Evolutionary conservation across 2,797 vertebrate genomes (phyloP), one percentile per base, ranked within the genome.

Genomic region (Sebastes variabilis): DNA sequence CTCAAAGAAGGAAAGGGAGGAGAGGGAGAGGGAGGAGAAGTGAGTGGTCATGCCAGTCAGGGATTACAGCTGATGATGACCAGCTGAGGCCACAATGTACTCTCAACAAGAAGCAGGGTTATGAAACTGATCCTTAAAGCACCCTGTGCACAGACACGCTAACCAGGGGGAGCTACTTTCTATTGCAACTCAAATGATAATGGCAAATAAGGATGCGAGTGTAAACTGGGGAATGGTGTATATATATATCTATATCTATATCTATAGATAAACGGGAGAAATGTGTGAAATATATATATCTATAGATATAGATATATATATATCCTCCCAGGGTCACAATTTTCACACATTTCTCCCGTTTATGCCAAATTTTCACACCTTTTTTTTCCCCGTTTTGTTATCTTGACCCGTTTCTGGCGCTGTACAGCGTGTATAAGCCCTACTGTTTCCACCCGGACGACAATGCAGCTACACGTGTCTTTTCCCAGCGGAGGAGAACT

Each of bases 11-110:
- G 77, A 89, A 88, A 85, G 85, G 54, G 84, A 87, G 38, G 71
- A 66, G 67, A 30, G 67, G 8, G 32, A 65, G 36, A 54, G 66
- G 20, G 58, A 68, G 34, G 66, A 65, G 66, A 83, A 87, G 87
- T 38, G 81, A 85, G 84, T 72, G 55, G 73, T 83, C 64, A 34
- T 80, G 85, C 64, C 77, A 76, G 80, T 69, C 74, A 22, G 52
- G 87, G 90, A 93, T 94, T 91, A 93, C 59, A 87, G 87, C 83
- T 68, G 86, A 86, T 68, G 86, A 86, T 87, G 75, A 82, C 88
- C 87, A 81, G 86, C 85, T 80, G 81, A 87, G 88, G 77, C 79
- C 89, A 87, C 75, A 88, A 83, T 89, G 88, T 92, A 59, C 85
- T 88, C 81, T 55, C 70, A 81, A 67, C 82, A 66, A 82, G 81